Evolutionary conservation across 1,140 invertebrate genomes (phyloP), one percentile per base, ranked within the genome.

Genomic region (Hyphantria cunea): DNA sequence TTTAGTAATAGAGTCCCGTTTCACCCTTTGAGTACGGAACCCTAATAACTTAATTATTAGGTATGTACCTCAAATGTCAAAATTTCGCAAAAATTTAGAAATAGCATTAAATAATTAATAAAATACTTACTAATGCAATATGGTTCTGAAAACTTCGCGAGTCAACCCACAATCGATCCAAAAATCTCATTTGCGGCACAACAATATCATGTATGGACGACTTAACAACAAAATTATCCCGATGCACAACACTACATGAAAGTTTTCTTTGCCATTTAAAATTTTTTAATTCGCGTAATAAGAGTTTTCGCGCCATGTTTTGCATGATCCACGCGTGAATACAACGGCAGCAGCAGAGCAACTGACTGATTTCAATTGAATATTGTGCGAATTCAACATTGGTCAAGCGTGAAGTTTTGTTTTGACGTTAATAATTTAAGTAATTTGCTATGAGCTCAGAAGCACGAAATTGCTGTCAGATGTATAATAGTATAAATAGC

Each of bases 61-160:
- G n/a, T n/a, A n/a, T n/a, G n/a, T n/a, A n/a, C n/a, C n/a, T n/a
- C n/a, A 25, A 25, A 25, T 25, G 5, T 5, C 17, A 25, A 25
- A 25, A 25, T 25, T 25, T 25, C 17, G 17, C 5, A 25, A 25
- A 25, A 25, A 25, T 25, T 25, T 25, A 25, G 17, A 25, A 3
- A 25, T 25, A 3, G 8, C 37, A 39, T 39, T 2, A 65, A 54
- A 42, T 17, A 54, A 51, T n/a, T n/a, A n/a, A n/a, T n/a, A n/a
- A 60, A 48, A 32, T 58, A 87, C 86, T 84, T 66, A 89, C 86
- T 49, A 88, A 60, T n/a, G 86, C 82, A 48, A 86, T 67, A 53
- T 77, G 80, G 56, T 85, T 78, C 31, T 70, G 68, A 50, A 79
- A 88, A 39, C 68, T 55, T 13, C 69, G 49, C 3, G 66, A 74